phyloP scores from a whole-genome alignment of 2,888 invertebrate genomes.

The Agrotis clavis region DNA sequence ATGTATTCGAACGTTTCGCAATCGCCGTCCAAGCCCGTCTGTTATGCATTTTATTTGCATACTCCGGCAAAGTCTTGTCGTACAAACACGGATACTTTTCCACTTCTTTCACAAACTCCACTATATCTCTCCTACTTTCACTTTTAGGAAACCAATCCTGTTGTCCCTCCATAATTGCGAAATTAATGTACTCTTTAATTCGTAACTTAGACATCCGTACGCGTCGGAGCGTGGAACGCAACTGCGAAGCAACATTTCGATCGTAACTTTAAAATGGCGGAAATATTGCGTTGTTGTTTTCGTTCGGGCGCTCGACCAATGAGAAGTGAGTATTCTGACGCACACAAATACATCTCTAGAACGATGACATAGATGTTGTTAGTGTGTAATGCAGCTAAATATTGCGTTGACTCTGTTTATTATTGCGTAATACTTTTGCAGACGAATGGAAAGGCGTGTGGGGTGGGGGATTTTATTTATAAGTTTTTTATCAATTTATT shows the following conservation, averaged over 20 bases:
- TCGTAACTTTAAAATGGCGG: conserved; percentile 60
- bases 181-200: conserved; percentile 30
- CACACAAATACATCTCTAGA: conserved; percentile 38
- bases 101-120: conserved; percentile 69
- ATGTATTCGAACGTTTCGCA: conserved; percentile 61
- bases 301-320: conserved; percentile 46
- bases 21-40: conserved; percentile 63
- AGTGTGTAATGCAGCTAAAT: conserved; percentile 40
- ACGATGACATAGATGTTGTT: conserved; percentile 55
- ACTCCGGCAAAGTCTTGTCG: conserved; percentile 65
- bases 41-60: conserved; percentile 66
- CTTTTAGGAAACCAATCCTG: conserved; percentile 60
- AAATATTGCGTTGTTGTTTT: conserved; percentile 55
- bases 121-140: conserved; percentile 63
- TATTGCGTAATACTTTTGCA: conserved; percentile 62
- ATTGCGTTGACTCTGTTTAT: conserved; percentile 52
- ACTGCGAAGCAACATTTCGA: conserved; percentile 63
- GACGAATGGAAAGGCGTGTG: conserved; percentile 30
- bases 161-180: conserved; percentile 56
- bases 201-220: conserved; percentile 44
- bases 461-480: neutral
- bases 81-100: conserved; percentile 70
- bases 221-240: conserved; percentile 53
- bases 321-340: conserved; percentile 37
- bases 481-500: neutral